Base-by-base conservation (phyloP, 2,113 vertebrate genomes). In the Climacteris rufus region DNA sequence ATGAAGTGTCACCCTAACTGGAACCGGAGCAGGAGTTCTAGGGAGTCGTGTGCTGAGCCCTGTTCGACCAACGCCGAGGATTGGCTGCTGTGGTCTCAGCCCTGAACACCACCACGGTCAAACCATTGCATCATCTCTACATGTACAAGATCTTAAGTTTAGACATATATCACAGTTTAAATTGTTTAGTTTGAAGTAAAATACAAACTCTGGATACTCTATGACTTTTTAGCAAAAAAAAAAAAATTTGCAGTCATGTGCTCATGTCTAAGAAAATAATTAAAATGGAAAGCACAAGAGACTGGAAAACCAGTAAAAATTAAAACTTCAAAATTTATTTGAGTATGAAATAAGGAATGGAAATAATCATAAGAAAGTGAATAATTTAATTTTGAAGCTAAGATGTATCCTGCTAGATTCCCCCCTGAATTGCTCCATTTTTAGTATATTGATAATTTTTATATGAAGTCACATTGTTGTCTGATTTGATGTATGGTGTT, bases 331-430 rank as follows among this genome's bases (percentile, higher is more conserved):
- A 40, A 22, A 52, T 79, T 69, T 68, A 8, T 76, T 94, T 28
- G 14, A n/a, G 10, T 31, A 63, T 64, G 47, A 24, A 92, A 85
- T 53, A 9, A 21, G 57, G 50, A 84, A 84, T 39, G 70, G 28
- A 1, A 65, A 13, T 56, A 92, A 95, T n/a, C 39, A 59, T 45
- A 82, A 77, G 47, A 61, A 64, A 57, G 19, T 27, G 70, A 96
- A 94, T 93, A 56, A 71, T 86, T 80, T 47, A 68, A 74, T 83
- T 95, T 91, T 80, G 50, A 92, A 92, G 71, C 25, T 59, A 37
- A 66, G 22, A 88, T 70, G 3, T 39, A 9, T 35, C 19, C 18
- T 54, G 19, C n/a, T 66, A 24, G 7, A 35, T 77, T 86, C 52
- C 42, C 57, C 15, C 6, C 12, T 52, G 61, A 81, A 86, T 87